These are phyloP conservation scores for Apostichopus japonicus DNA, from an alignment of 35 echinoderm and acorn worm species.

Conservation along the genomic window DNA sequence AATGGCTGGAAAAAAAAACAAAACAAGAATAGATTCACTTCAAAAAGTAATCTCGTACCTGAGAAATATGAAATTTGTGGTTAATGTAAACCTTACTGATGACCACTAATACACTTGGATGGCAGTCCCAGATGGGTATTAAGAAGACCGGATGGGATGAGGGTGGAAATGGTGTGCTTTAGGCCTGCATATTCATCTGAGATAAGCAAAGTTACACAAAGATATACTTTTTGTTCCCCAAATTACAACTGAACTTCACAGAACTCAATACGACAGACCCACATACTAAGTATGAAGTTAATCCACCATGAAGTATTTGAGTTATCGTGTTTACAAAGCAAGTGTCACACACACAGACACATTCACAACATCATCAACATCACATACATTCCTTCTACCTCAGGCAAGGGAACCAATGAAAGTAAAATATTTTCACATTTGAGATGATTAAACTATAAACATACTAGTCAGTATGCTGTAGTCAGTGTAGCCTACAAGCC, in stretches of 20 bases:
- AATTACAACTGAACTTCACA: neutral
- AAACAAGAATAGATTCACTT: constrained; percentile 10
- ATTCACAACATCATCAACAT: neutral
- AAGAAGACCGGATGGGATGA: neutral
- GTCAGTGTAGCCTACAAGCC: too few relatives aligned
- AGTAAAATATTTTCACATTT: too few relatives aligned
- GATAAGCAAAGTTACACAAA: neutral
- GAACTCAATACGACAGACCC: neutral
- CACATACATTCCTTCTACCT: too few relatives aligned
- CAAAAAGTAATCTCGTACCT: neutral
- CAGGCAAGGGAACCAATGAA: too few relatives aligned
- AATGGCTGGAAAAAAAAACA: constrained; percentile 71
- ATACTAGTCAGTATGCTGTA: too few relatives aligned
- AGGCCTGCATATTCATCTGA: too few relatives aligned
- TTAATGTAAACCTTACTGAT: too few relatives aligned
- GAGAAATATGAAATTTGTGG: neutral
- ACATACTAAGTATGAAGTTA: neutral
- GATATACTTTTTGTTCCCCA: neutral
- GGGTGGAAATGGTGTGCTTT: too few relatives aligned
- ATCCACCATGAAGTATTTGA: neutral
- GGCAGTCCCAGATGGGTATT: neutral
- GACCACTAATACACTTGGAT: too few relatives aligned
- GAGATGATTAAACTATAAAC: too few relatives aligned
- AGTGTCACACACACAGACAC: neutral
- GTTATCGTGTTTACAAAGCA: too few relatives aligned